Conservation (phyloP, 2,888 invertebrate species). For the Melieria omissa region DNA sequence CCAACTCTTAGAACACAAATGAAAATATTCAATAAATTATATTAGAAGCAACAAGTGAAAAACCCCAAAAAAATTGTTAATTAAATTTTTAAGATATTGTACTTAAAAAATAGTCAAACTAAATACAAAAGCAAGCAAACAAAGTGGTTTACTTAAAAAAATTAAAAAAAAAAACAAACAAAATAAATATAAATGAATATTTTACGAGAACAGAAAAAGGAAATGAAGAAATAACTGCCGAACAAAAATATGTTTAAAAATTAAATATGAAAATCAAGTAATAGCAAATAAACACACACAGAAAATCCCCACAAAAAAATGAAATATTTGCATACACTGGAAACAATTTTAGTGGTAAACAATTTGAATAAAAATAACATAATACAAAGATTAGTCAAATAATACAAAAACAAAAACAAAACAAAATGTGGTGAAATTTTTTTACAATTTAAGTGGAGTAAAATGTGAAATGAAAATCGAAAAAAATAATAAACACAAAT, state of each 20-base stretch:
- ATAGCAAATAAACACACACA: constrained; percentile 38
- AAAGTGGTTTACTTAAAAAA: constrained; percentile 46
- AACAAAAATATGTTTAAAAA: constrained; percentile 50
- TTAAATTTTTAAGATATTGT: constrained; percentile 61
- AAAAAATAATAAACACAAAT: constrained; percentile 43
- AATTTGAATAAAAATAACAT: constrained; percentile 18
- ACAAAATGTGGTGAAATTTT: constrained; percentile 48
- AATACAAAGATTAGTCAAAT: constrained; percentile 35
- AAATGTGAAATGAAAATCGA: constrained; percentile 44
- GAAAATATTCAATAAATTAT: constrained; percentile 46
- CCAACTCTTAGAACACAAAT: constrained; percentile 21
- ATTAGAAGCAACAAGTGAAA: constrained; percentile 23
- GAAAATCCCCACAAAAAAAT: constrained; percentile 21
- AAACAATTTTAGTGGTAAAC: constrained; percentile 43
- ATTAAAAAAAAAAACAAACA: constrained; percentile 40
- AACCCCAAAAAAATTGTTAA: constrained; percentile 56
- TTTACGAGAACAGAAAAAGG: constrained; percentile 48
- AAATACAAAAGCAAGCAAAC: constrained; percentile 35
- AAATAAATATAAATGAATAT: constrained; percentile 33
- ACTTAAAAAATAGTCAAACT: constrained; percentile 41
- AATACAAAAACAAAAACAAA: constrained; percentile 34
- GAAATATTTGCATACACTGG: constrained; percentile 5
- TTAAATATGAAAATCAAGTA: constrained; percentile 23
- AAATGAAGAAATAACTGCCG: constrained; percentile 53
- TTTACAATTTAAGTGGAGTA: constrained; percentile 43